phyloP scores from a whole-genome alignment of 2,888 invertebrate genomes.

The Rutpela maculata region DNA sequence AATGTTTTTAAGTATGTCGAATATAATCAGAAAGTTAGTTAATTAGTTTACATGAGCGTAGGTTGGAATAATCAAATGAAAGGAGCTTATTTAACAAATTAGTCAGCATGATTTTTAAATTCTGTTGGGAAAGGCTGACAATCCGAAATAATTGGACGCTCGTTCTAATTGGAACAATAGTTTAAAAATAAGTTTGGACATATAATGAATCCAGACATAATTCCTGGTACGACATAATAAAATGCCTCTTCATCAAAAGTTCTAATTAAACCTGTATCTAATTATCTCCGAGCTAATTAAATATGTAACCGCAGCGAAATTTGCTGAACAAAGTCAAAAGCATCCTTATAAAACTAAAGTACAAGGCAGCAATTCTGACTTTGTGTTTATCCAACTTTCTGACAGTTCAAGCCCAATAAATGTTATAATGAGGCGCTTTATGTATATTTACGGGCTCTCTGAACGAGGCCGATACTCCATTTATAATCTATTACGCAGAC shows the following conservation, averaged over 20 bases:
- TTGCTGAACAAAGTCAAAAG: slow-evolving; percentile 68
- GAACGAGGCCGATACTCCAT: slow-evolving; percentile 69
- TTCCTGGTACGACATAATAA: slow-evolving; percentile 62
- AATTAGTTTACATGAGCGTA: slow-evolving; percentile 37
- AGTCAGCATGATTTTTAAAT: slow-evolving; percentile 46
- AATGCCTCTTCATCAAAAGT: slow-evolving; percentile 74
- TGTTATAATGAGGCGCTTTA: slow-evolving; percentile 70
- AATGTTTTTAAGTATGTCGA: slow-evolving; percentile 34
- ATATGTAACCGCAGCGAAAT: slow-evolving; percentile 71
- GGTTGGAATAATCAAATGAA: slow-evolving; percentile 34
- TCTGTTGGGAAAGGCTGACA: slow-evolving; percentile 57
- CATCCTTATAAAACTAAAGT: slow-evolving; percentile 71
- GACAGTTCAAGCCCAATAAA: slow-evolving; percentile 72
- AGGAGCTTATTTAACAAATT: slow-evolving; percentile 38
- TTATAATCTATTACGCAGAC: slow-evolving; percentile 71
- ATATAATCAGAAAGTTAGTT: slow-evolving; percentile 33
- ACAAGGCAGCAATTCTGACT: slow-evolving; percentile 70
- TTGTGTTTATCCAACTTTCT: slow-evolving; percentile 72
- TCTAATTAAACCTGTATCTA: slow-evolving; percentile 73
- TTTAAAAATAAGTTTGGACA: slow-evolving; percentile 63
- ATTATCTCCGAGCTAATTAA: slow-evolving; percentile 73
- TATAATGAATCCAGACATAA: slow-evolving; percentile 62
- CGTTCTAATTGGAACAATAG: slow-evolving; percentile 65
- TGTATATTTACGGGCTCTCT: slow-evolving; percentile 47
- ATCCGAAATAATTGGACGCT: slow-evolving; percentile 65